phyloP scores from a whole-genome alignment of 2,797 vertebrate species.

The Coregonus ussuriensis region DNA sequence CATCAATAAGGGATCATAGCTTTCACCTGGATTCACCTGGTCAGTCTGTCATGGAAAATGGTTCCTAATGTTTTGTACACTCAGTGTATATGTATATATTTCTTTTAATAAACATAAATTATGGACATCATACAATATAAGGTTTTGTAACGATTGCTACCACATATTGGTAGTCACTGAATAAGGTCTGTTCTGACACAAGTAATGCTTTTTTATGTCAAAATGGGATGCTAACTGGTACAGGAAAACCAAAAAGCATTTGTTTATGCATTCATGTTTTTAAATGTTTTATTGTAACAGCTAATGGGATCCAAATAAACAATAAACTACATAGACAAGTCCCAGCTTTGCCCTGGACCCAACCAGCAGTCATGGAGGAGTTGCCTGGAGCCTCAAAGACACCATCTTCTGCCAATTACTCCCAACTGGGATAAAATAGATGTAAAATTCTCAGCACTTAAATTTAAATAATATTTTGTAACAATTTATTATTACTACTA shows the following conservation, averaged over 20 bases:
- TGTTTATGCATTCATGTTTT: not conserved
- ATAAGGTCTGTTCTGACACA: not conserved
- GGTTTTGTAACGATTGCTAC: not conserved
- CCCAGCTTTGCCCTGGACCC: constrained; percentile 42
- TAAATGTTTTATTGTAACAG: not conserved
- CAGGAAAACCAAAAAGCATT: not conserved
- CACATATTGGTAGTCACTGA: not conserved
- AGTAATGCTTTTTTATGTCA: not conserved
- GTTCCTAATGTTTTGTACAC: too few relatives aligned
- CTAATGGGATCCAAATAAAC: not conserved
- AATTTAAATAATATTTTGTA: constrained; percentile 38
- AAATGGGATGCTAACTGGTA: not conserved
- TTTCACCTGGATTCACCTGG: too few relatives aligned
- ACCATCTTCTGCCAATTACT: constrained; percentile 44
- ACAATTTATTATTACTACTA: constrained; percentile 48
- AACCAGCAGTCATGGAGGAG: constrained; percentile 53
- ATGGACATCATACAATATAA: constrained; percentile 1
- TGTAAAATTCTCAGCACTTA: constrained; percentile 42
- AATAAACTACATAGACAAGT: constrained; percentile 57
- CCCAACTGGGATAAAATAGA: constrained; percentile 45
- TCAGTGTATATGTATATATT: too few relatives aligned
- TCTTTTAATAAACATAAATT: not conserved
- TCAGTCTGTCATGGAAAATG: too few relatives aligned
- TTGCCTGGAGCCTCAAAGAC: constrained; percentile 57
- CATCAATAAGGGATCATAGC: too few relatives aligned